phyloP scores from a whole-genome alignment of 2,797 vertebrate species.

The Amblyopsis hoosieri region DNA sequence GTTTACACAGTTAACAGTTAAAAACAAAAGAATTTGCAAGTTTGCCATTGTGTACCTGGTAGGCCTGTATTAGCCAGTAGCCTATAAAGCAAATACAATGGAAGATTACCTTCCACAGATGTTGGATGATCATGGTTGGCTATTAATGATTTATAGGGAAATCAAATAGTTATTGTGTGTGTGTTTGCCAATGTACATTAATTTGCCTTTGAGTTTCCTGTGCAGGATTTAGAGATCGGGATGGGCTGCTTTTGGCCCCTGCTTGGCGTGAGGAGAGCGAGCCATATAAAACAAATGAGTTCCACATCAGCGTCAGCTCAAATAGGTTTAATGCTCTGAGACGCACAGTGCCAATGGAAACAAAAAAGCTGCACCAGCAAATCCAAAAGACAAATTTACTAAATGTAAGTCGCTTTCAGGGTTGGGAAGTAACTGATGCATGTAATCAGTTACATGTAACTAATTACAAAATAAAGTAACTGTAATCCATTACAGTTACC shows the following conservation, averaged over 20 bases:
- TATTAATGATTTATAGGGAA: neutral
- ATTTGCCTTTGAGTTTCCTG: neutral
- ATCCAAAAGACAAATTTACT: conserved; percentile 39
- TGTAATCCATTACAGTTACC: too few species aligned
- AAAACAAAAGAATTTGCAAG: neutral
- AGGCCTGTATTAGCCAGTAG: neutral
- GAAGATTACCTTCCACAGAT: neutral
- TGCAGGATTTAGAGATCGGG: conserved; percentile 9
- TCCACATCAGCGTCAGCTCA: conserved; percentile 44
- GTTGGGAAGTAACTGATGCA: too few species aligned
- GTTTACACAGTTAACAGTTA: conserved; percentile 10
- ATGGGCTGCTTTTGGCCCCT: conserved; percentile 13
- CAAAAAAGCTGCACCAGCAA: conserved; percentile 53
- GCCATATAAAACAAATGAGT: conserved; percentile 61
- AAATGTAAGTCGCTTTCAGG: too few species aligned
- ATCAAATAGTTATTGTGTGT: neutral
- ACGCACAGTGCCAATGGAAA: conserved; percentile 50
- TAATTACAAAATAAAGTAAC: too few species aligned
- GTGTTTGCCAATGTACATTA: too few species aligned
- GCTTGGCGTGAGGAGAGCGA: conserved; percentile 33
- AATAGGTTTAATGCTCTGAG: conserved; percentile 32
- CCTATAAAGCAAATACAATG: neutral
- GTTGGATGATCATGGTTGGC: neutral
- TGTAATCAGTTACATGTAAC: too few species aligned
- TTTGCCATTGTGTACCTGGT: neutral